Evolutionary conservation across 2,113 vertebrate genomes (phyloP), one percentile per base, ranked within the genome.

Genomic region (Amphilophus citrinellus): DNA sequence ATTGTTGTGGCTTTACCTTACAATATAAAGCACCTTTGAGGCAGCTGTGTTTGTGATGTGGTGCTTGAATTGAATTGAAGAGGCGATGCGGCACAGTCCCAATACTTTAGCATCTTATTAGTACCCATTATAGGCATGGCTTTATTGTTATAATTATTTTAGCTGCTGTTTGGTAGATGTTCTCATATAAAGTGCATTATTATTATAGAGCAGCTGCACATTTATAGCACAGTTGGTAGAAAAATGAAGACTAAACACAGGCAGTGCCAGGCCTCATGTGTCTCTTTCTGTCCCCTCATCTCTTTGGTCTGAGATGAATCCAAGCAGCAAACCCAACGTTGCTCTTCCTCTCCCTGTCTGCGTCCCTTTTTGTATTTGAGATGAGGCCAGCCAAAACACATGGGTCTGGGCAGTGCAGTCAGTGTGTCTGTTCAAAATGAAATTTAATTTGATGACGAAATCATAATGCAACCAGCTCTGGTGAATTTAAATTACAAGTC

Each of bases 391-490:
- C 83, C 79, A 81, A 91, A 90, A 82, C 87, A 82, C 84, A 27
- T 2, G 22, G 87, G 79, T 82, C 85, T 81, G 87, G 85, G 66
- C 84, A 83, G 86, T 63, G 37, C 47, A 60, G 73, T 81, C 87
- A 65, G n/a, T 2, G 50, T 10, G 79, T 87, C 83, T 83, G 84
- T 61, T 82, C 66, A 62, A 83, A 89, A 83, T 83, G 44, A 71
- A 90, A 90, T 87, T 75, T 4, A 71, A 90, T 84, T 84, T 84
- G 83, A 86, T 92, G 92, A 92, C 63, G 87, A 92, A 89, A 92
- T 79, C 77, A 76, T 81, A 87, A 88, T 76, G 87, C 87, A 90
- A 92, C 82, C 47, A 27, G 62, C 14, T 15, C 63, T 56, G 83
- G 56, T 53, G 66, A 83, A 76, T 81, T 83, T 30, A 80, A 86